These are phyloP conservation scores for Ischnura elegans DNA, from an alignment of 2,888 invertebrate genomes.

Conservation along the genomic window DNA sequence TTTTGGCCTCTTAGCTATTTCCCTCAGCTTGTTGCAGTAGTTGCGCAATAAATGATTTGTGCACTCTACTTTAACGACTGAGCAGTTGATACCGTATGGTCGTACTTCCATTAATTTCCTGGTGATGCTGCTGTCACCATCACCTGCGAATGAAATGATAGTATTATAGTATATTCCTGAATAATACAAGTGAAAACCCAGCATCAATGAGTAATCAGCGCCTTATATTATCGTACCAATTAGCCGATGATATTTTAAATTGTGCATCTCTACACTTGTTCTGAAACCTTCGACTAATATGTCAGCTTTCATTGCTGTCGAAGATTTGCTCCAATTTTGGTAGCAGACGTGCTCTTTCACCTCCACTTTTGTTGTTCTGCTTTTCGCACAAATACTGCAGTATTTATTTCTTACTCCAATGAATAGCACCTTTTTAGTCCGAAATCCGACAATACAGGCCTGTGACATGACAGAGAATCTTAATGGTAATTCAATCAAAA, in stretches of 20 bases:
- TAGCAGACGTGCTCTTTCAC: not conserved
- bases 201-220: not conserved
- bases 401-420: not conserved
- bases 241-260: not conserved
- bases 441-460: not conserved
- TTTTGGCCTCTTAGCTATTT: not conserved
- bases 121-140: not conserved
- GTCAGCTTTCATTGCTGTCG: not conserved
- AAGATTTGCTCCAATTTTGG: not conserved
- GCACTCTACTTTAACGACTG: not conserved
- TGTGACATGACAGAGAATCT: no score
- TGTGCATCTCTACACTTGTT: not conserved
- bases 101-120: not conserved
- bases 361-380: not conserved
- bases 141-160: not conserved
- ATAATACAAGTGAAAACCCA: not conserved
- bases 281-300: not conserved
- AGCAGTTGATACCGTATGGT: not conserved
- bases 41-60: not conserved
- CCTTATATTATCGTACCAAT: not conserved
- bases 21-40: not conserved
- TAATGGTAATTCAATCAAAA: no score
- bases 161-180: not conserved
- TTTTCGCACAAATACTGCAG: not conserved
- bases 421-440: not conserved